These are phyloP conservation scores for Irena cyanogastra DNA, from an alignment of 2,113 vertebrate genomes.

Conservation along the genomic window DNA sequence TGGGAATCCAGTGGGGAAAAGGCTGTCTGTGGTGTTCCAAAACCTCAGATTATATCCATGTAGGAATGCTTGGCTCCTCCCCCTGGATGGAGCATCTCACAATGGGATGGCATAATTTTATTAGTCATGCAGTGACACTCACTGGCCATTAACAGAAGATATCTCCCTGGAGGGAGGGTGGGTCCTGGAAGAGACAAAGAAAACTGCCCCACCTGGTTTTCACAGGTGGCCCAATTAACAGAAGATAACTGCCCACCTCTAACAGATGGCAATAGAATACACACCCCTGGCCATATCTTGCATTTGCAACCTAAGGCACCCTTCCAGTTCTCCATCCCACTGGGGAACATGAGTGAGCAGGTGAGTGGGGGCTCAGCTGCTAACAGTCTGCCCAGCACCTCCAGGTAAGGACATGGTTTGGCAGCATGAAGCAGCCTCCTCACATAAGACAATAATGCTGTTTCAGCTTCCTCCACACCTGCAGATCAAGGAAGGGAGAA, in stretches of 20 bases:
- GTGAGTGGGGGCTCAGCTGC: neutral
- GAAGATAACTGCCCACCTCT: too few species aligned
- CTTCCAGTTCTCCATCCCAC: neutral
- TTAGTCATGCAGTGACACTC: too few species aligned
- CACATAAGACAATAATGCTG: neutral
- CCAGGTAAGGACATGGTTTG: neutral
- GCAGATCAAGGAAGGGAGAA: neutral
- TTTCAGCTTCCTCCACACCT: neutral
- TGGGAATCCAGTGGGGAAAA: neutral
- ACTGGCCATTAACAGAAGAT: too few species aligned
- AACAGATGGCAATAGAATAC: too few species aligned
- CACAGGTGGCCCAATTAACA: too few species aligned
- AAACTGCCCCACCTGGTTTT: too few species aligned
- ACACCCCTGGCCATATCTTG: too few species aligned
- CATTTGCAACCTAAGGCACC: too few species aligned
- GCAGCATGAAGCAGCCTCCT: neutral
- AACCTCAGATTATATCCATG: neutral
- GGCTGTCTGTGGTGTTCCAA: neutral
- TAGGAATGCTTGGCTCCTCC: neutral
- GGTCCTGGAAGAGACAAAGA: too few species aligned
- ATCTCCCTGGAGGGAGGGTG: too few species aligned
- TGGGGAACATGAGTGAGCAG: neutral
- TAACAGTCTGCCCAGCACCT: neutral
- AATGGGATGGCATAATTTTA: too few species aligned
- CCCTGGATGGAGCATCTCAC: neutral